These are phyloP conservation scores for Cryptotis parvus DNA, from an alignment of 2,113 vertebrate genomes.

Conservation along the genomic window DNA sequence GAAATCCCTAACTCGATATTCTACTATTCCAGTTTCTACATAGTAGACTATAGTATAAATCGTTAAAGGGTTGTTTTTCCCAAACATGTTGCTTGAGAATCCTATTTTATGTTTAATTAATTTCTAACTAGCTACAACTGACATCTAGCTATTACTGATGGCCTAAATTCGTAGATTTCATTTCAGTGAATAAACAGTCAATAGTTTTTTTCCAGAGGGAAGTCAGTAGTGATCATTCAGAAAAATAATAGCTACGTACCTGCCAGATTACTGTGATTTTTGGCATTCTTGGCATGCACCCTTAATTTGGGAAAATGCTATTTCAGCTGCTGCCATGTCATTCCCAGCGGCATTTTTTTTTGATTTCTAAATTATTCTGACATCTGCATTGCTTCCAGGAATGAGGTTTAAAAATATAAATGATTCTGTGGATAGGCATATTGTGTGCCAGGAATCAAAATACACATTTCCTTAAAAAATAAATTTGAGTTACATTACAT, in stretches of 20 bases:
- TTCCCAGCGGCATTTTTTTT: background rate
- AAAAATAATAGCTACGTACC: background rate
- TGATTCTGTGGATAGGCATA: background rate
- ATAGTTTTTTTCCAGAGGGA: background rate
- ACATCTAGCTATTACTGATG: background rate
- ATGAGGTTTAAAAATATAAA: slow-evolving; percentile 50
- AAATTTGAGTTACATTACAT: background rate
- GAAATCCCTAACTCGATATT: background rate
- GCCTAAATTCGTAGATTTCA: background rate
- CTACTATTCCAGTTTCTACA: background rate
- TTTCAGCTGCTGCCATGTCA: background rate
- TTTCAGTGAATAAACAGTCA: background rate
- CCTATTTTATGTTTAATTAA: background rate
- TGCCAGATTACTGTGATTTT: slow-evolving; percentile 28
- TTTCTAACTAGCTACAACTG: background rate
- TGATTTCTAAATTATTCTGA: slow-evolving; percentile 47
- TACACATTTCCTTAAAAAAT: background rate
- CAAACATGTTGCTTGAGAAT: background rate
- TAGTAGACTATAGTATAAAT: too few relatives aligned
- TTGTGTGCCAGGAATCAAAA: background rate
- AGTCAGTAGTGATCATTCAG: background rate
- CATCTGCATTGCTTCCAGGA: slow-evolving; percentile 45
- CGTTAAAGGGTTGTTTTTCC: too few relatives aligned
- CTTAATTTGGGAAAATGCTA: background rate
- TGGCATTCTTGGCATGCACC: background rate